These are phyloP conservation scores for Mimumesa dahlbomi DNA, from an alignment of 2,888 invertebrate genomes.

Conservation along the genomic window DNA sequence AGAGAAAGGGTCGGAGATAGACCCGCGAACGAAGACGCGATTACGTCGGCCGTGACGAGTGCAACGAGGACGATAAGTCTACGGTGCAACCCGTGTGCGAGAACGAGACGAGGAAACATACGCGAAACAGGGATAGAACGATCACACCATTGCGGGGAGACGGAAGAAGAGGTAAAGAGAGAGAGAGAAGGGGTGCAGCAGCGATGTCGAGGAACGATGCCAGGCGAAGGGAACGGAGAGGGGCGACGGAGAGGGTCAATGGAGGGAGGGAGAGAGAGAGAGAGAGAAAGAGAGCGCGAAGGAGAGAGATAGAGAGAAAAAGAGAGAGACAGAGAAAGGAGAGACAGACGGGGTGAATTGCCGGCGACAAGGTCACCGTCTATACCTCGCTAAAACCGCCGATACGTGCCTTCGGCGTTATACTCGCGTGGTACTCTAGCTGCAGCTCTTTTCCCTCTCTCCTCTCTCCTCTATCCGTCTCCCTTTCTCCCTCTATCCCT, in stretches of 20 bases:
- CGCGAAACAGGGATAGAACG: constrained; percentile 73
- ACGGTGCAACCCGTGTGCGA: constrained; percentile 44
- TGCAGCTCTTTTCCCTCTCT: constrained; percentile 43
- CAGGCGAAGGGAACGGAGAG: constrained; percentile 14
- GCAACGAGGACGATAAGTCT: constrained; percentile 43
- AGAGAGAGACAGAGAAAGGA: constrained; percentile 46
- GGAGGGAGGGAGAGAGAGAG: constrained; percentile 29
- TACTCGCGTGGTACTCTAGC: constrained; percentile 71
- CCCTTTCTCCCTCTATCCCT: constrained; percentile 6
- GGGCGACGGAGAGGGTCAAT: constrained; percentile 45
- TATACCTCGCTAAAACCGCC: constrained; percentile 57
- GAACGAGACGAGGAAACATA: constrained; percentile 33
- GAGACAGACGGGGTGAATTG: constrained; percentile 62
- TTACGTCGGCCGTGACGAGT: constrained; percentile 39
- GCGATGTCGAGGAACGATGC: constrained; percentile 31
- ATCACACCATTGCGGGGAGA: constrained; percentile 68
- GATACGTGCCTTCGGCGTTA: constrained; percentile 69
- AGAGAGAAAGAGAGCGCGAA: constrained; percentile 45
- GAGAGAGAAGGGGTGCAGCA: constrained; percentile 10
- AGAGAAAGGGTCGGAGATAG: constrained; percentile 34
- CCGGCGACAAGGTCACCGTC: constrained; percentile 62
- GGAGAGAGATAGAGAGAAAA: constrained; percentile 30
- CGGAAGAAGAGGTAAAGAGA: constrained; percentile 36
- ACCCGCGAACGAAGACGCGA: constrained; percentile 26
- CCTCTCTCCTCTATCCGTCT: constrained; percentile 28